Base-by-base conservation (phyloP, 1,140 invertebrate species). In the Medauroidea extradentata region DNA sequence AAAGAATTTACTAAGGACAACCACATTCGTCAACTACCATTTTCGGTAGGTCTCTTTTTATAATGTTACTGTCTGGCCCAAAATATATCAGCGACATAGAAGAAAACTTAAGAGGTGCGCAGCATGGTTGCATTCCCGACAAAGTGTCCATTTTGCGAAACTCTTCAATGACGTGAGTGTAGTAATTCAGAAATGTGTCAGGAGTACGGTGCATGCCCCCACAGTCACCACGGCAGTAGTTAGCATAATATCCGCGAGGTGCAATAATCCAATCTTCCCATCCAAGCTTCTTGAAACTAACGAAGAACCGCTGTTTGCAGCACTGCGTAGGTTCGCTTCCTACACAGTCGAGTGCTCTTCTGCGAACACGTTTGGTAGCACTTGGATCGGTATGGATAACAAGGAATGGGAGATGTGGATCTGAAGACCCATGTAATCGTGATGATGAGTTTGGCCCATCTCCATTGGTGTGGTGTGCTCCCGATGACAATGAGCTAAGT, bases 1-100 rank as follows among this genome's bases (percentile, higher is more conserved):
- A n/a, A n/a, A n/a, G n/a, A n/a, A n/a, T n/a, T n/a, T n/a, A n/a
- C n/a, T 68, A 95, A 56, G 91, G 90, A 78, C 94, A 97, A 53
- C 94, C 93, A 77, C 94, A 98, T 79, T 96, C 91, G 74, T 96
- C 92, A 27, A 96, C 92, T 60, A 95, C 90, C 93, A 97, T 97
- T 81, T 94, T 94, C 63, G 94, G 93, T 69, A 98, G 78, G 77
- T 96, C 91, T 64, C 91, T 83, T 74, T 95, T 95, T 71, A 96
- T 92, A 70, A 96, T 93, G 74, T 92, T 94, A 58, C 85, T 85
- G 75, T 93, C 87, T 48, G 89, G 87, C 61, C 92, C 92, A 76
- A 94, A 94, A 77, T 98, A 96, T 66, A 96, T 93, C 65, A 98
- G 80, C 51, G 92, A 93, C 83, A 96, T 90, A 67, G 91, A 85